Evolutionary conservation across 1,140 invertebrate genomes (phyloP).

Genomic region (Drosophila persimilis): DNA sequence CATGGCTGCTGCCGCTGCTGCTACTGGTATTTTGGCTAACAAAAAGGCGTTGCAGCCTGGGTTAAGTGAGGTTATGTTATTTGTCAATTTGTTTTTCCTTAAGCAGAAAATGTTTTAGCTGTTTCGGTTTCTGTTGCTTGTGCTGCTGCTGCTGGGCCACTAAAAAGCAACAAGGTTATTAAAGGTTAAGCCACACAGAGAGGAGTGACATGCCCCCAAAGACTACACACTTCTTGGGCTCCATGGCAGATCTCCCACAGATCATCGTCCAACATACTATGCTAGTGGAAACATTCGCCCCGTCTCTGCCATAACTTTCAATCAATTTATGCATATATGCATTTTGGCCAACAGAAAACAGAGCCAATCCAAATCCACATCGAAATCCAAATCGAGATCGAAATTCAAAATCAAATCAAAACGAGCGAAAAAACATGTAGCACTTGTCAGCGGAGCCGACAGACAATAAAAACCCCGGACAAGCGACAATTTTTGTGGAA

Average conservation of each 20-base stretch:
- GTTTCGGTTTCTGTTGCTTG: conserved; percentile 23
- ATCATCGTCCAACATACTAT: background rate
- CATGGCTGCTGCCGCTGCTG: conserved; percentile 1
- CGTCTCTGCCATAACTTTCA: conserved; percentile 62
- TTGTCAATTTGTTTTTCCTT: conserved; percentile 79
- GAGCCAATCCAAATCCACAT: conserved; percentile 30
- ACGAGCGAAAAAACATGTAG: conserved; percentile 77
- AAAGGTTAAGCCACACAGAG: conserved; percentile 53
- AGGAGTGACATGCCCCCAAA: background rate
- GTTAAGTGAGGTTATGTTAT: conserved; percentile 81
- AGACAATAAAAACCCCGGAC: conserved; percentile 65
- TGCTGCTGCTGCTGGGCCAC: conserved; percentile 33
- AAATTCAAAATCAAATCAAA: conserved; percentile 43
- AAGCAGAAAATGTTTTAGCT: conserved; percentile 51
- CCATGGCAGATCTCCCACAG: too few species aligned
- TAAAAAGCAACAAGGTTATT: conserved; percentile 71
- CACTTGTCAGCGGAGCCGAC: conserved; percentile 74
- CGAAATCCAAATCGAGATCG: conserved; percentile 2
- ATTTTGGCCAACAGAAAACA: conserved; percentile 28
- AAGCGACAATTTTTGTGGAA: conserved; percentile 58
- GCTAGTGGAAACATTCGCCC: conserved; percentile 29
- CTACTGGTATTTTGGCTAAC: conserved; percentile 52
- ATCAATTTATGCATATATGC: conserved; percentile 72
- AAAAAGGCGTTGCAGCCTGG: conserved; percentile 66
- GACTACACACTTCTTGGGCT: conserved; percentile 5